Percentiles rank a stretch among this genome's conserved stretches.
Evolutionary conservation across 2,113 vertebrate genomes (phyloP).

Genomic region (Delphinus delphis): DNA sequence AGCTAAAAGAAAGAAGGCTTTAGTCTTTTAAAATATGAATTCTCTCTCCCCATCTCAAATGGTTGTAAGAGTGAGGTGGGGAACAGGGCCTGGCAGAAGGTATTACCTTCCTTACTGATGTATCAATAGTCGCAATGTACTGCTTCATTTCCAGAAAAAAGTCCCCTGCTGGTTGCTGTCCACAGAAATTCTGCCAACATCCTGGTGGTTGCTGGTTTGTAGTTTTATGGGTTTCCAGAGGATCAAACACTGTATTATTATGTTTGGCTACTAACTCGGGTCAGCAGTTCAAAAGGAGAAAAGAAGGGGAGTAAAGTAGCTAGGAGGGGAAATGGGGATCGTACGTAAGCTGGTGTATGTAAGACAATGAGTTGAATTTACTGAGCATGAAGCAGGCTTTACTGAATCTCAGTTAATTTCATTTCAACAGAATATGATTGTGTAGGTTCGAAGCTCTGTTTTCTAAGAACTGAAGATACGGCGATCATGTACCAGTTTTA

Average conservation of each 20-base stretch:
- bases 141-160: conserved; percentile 30
- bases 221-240: conserved; percentile 76
- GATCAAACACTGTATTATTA: conserved; percentile 71
- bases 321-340: neutral
- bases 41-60: neutral
- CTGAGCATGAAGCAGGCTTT: neutral
- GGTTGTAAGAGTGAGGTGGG: neutral
- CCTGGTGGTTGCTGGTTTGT: conserved; percentile 71
- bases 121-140: neutral
- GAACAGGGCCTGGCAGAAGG: neutral
- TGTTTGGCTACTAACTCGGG: conserved; percentile 66
- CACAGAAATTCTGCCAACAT: conserved; percentile 70
- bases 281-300: conserved; percentile 66
- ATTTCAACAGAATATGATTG: neutral
- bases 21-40: neutral
- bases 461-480: neutral
- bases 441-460: neutral
- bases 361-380: neutral
- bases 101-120: neutral
- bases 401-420: neutral
- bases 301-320: neutral
- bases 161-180: conserved; percentile 36
- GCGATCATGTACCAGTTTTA: neutral
- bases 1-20: neutral
- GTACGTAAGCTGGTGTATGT: neutral